Base-by-base conservation (phyloP, 2,888 invertebrate genomes). In the Sesamia inferens region DNA sequence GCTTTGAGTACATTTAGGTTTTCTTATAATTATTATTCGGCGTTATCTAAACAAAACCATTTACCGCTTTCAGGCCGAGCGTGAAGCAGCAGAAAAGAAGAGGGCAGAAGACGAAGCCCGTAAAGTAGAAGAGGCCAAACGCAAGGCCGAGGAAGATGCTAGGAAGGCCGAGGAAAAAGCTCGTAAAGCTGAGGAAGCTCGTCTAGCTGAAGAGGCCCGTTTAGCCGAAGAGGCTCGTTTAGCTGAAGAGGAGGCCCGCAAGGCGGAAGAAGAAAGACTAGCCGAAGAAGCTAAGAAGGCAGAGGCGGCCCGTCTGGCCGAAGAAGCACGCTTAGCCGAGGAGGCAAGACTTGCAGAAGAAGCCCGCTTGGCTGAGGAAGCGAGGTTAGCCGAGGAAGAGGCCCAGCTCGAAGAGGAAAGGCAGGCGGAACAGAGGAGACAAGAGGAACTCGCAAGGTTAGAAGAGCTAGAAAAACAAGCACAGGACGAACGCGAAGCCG, bases 401-500 rank as follows among this genome's bases (percentile, higher is more conserved):
- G 90, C 86, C 47, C 74, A 66, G 31, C 86, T 68, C 77, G 95
- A 93, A 75, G 97, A 94, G 93, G 94, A 94, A 76, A 90, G 96
- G 83, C 87, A 92, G 78, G 95, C 94, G 3, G 96, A 96, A 92
- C 97, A 97, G 88, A 96, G 93, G 81, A 96, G 96, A 71, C 97
- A 97, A 86, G 96, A 96, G 81, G 97, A 97, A 88, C 93, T 97
- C 58, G 93, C 96, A 13, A 94, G 96, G 79, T 92, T 97, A 79
- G 97, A 96, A 86, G 97, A 97, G 88, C 92, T 97, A 59, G 97
- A 97, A 72, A 96, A 95, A 85, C 97, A 97, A 86, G 97, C 97
- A 0, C 96, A 97, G 88, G 97, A 97, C 88, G 97, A 97, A 87
- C 96, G 96, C 42, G 97, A 97, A 93, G 97, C 94, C 11, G 97